Evolutionary conservation across 1,140 invertebrate species (phyloP).

Genomic region (Meloidogyne floridensis): DNA sequence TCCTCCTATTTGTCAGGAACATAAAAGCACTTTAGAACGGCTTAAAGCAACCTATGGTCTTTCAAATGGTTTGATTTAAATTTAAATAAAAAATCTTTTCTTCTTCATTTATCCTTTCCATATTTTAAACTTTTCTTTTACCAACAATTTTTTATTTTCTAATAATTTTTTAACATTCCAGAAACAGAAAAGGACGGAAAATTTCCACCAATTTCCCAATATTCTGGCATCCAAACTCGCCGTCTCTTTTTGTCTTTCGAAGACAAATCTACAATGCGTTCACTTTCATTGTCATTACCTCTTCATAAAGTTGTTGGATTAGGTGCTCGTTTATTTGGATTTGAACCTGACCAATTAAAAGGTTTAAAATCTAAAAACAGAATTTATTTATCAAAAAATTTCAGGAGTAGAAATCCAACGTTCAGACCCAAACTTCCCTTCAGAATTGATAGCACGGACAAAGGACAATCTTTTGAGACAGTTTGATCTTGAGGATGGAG

Average conservation of each 20-base stretch:
- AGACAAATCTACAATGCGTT: constrained; percentile 11
- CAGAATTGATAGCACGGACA: constrained; percentile 32
- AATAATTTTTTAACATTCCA: background rate
- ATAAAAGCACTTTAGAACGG: constrained; percentile 17
- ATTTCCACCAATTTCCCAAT: constrained; percentile 14
- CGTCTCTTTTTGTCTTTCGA: constrained; percentile 19
- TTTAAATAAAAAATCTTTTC: background rate
- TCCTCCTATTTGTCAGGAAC: constrained; percentile 18
- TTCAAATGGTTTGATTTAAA: background rate
- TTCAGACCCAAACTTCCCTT: constrained; percentile 21
- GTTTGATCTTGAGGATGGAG: constrained; percentile 38
- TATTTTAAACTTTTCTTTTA: too few relatives aligned
- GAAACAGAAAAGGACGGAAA: background rate
- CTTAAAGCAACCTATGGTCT: constrained; percentile 27
- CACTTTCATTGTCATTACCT: constrained; percentile 30
- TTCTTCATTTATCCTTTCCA: too few relatives aligned
- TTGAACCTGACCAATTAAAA: constrained; percentile 31
- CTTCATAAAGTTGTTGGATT: constrained; percentile 41
- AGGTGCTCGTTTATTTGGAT: constrained; percentile 32
- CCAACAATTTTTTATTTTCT: too few relatives aligned
- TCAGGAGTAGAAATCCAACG: constrained; percentile 30
- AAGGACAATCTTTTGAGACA: constrained; percentile 45
- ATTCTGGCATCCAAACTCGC: constrained; percentile 27
- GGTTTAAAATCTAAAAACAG: background rate
- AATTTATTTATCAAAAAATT: background rate